Evolutionary conservation across 1,140 invertebrate genomes (phyloP), one percentile per base, ranked within the genome.

Genomic region (Hermetia illucens): DNA sequence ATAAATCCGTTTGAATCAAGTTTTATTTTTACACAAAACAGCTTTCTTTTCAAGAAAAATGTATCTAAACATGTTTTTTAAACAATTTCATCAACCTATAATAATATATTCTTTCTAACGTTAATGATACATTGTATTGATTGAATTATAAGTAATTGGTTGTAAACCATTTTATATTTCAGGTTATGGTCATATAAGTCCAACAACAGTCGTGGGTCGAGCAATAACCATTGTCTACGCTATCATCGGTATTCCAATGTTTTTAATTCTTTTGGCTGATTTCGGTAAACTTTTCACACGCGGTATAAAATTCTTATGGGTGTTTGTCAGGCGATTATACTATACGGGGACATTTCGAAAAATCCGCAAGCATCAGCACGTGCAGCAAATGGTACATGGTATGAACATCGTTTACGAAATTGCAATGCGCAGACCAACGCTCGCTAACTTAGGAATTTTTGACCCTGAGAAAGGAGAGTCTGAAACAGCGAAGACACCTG

Each of bases 111-210:
- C n/a, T n/a, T n/a, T n/a, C n/a, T n/a, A n/a, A n/a, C n/a, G n/a
- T n/a, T n/a, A n/a, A n/a, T n/a, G n/a, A n/a, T n/a, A n/a, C n/a
- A n/a, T n/a, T n/a, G n/a, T n/a, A n/a, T n/a, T n/a, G n/a, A n/a
- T n/a, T n/a, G n/a, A n/a, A n/a, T n/a, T n/a, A n/a, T n/a, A n/a
- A n/a, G n/a, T n/a, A n/a, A n/a, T n/a, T n/a, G n/a, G n/a, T n/a
- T n/a, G n/a, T 22, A 10, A 25, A 35, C 18, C 3, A 41, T 40
- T 51, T 42, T 42, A 52, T 40, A 48, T 69, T 74, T 22, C 62
- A 94, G 91, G 91, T 51, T 96, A 95, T 64, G 91, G 92, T 33
- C 86, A 96, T 58, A 87, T 95, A 43, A 77, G 79, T 21, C 91
- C 93, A 1, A 77, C 76, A 37, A 97, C 93, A 5, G 73, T 64